Conservation (phyloP, 2,797 vertebrate genomes). For the Odontamblyopus rebecca region DNA sequence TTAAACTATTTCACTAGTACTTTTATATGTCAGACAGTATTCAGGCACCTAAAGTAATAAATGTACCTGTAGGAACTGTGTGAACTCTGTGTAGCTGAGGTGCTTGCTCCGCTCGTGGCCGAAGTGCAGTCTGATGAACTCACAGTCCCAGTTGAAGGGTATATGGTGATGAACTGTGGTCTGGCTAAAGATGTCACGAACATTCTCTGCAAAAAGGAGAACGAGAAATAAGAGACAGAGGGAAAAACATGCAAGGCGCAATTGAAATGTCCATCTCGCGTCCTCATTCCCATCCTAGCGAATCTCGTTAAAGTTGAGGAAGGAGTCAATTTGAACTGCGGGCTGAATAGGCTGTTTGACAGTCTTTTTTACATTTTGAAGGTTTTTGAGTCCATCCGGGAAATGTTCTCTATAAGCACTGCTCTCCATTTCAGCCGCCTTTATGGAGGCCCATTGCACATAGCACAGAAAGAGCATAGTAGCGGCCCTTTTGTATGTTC, state of each 20-base stretch:
- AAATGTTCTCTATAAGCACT: constrained; percentile 45
- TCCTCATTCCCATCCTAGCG: constrained; percentile 31
- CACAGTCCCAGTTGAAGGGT: constrained; percentile 98
- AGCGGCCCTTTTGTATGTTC: constrained; percentile 43
- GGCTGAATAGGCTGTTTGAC: constrained; percentile 49
- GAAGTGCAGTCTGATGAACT: constrained; percentile 96
- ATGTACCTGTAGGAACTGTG: constrained; percentile 93
- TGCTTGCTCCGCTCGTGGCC: constrained; percentile 92
- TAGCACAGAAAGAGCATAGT: constrained; percentile 38
- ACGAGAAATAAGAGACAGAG: constrained; percentile 34
- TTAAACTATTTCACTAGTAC: background rate
- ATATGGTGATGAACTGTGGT: constrained; percentile 94
- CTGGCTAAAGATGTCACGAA: constrained; percentile 96
- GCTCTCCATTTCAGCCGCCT: constrained; percentile 52
- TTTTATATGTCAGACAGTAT: background rate
- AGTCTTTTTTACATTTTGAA: constrained; percentile 51
- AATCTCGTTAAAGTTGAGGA: constrained; percentile 43
- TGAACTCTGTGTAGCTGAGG: constrained; percentile 93
- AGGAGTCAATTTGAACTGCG: constrained; percentile 48
- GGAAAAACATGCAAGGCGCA: constrained; percentile 31
- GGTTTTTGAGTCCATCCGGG: constrained; percentile 41
- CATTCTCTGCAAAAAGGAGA: constrained; percentile 83
- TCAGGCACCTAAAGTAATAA: background rate
- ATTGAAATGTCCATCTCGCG: constrained; percentile 33
- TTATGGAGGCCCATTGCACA: constrained; percentile 39